Base-by-base conservation (phyloP, 2,888 invertebrate genomes). In the Notodonta dromedarius region DNA sequence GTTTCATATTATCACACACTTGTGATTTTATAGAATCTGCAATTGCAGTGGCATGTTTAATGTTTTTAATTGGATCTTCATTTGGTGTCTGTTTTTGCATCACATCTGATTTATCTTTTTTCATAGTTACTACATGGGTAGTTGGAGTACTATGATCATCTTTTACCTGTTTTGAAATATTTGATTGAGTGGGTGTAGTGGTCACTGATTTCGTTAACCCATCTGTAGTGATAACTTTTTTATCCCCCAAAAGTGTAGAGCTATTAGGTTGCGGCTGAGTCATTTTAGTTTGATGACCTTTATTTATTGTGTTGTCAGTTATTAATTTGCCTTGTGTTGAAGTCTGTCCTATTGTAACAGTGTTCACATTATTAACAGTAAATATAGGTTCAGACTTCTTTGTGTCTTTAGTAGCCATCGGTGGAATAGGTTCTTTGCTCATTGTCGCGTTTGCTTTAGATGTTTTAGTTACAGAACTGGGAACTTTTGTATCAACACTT, bases 21-120 rank as follows among this genome's bases (percentile, higher is more conserved):
- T 62, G 60, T 9, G 24, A n/a, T 9, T 4, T 32, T 53, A 59
- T 48, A 12, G 51, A 57, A 52, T 62, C 65, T 2, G 40, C 4
- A 13, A 53, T 13, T 24, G 16, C 11, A 16, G 14, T 63, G 2
- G 56, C 65, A 32, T 44, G 13, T 5, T 62, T 71, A 14, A 57
- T 50, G 59, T 54, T 68, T 40, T 68, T 63, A 13, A 59, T 66
- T 11, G 63, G 60, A 14, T 65, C 62, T 2, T 39, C 35, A 51
- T 69, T 61, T 16, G 44, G 53, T 55, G 60, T 61, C 44, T 46
- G 11, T 46, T 14, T 51, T 40, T 7, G 55, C 2, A 12, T 4
- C 12, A 35, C 11, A 13, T 63, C 56, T 40, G 13, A 11, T 12
- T 58, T 52, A n/a, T 12, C 8, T 40, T 63, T 65, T 4, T 55